Evolutionary conservation across 2,888 invertebrate species (phyloP).

Genomic region (Thysanoteuthis rhombus): DNA sequence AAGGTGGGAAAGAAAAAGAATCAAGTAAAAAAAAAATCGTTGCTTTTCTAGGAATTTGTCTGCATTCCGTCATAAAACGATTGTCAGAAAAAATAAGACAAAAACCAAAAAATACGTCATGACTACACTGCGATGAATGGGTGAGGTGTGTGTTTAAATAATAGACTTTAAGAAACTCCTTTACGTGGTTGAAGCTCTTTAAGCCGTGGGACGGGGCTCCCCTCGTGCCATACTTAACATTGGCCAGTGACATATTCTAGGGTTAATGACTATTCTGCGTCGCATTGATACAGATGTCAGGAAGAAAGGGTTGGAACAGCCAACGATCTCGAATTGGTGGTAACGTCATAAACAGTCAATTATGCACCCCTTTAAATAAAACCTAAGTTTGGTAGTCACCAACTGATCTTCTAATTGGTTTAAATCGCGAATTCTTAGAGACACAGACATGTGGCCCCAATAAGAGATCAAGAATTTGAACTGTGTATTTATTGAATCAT

Average conservation of each 20-base stretch:
- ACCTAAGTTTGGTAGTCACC: background rate
- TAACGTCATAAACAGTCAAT: background rate
- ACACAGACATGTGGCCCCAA: too few relatives aligned
- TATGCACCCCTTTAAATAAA: background rate
- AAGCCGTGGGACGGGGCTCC: background rate
- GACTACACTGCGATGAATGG: background rate
- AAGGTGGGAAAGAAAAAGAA: background rate
- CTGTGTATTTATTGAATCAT: too few relatives aligned
- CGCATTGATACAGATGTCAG: background rate
- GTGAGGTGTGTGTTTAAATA: background rate
- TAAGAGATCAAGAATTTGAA: too few relatives aligned
- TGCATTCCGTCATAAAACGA: background rate
- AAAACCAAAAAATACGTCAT: background rate
- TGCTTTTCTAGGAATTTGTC: background rate
- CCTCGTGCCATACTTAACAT: background rate
- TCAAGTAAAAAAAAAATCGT: background rate
- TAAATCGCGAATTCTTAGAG: too few relatives aligned
- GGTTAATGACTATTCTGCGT: background rate
- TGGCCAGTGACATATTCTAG: background rate
- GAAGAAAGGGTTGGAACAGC: background rate
- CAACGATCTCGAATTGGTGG: background rate
- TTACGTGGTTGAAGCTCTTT: constrained; percentile 12
- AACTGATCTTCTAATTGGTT: background rate
- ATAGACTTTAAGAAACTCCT: background rate
- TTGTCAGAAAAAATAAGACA: background rate